phyloP scores from a whole-genome alignment of 2,888 invertebrate species.

The Ernsta delagoae region DNA sequence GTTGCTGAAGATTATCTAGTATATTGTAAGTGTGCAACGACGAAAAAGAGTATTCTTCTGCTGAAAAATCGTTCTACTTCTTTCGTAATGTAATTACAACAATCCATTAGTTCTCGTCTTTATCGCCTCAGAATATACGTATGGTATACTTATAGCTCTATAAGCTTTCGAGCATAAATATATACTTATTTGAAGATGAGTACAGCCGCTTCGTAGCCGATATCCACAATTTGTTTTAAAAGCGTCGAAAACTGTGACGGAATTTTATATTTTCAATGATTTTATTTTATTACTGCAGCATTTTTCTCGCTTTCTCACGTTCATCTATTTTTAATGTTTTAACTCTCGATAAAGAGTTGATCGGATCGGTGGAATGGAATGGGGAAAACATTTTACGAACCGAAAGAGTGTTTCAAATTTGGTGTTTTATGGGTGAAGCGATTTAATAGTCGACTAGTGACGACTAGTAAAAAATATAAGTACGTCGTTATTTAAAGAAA shows the following conservation, averaged over 20 bases:
- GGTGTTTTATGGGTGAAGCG: slow-evolving; percentile 5
- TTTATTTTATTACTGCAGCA: slow-evolving; percentile 1
- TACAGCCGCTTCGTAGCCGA: background rate
- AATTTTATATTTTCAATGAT: slow-evolving; percentile 19
- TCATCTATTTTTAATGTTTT: slow-evolving; percentile 20
- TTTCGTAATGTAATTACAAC: too few species aligned
- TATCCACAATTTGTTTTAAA: background rate
- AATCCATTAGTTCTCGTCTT: too few species aligned
- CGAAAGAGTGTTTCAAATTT: slow-evolving; percentile 13
- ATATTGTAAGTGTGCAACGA: too few species aligned
- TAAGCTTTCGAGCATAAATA: too few species aligned
- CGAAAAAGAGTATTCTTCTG: too few species aligned
- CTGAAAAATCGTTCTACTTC: too few species aligned
- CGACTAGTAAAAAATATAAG: too few species aligned
- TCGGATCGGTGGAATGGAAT: slow-evolving; percentile 11
- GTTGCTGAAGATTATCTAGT: too few species aligned
- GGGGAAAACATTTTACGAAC: slow-evolving; percentile 8
- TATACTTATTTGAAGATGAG: background rate
- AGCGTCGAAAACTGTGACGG: slow-evolving; percentile 10
- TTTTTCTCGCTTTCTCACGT: slow-evolving; percentile 13
- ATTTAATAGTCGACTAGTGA: background rate
- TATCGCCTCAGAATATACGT: too few species aligned
- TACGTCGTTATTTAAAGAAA: too few species aligned
- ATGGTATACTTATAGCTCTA: too few species aligned
- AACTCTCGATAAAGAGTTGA: slow-evolving; percentile 9